A percentile compares a stretch with the other conserved stretches of the same genome.
These are phyloP conservation scores for mouse (Mus musculus) DNA, from an alignment of 2,113 vertebrate species.

Conservation along the genomic window DNA sequence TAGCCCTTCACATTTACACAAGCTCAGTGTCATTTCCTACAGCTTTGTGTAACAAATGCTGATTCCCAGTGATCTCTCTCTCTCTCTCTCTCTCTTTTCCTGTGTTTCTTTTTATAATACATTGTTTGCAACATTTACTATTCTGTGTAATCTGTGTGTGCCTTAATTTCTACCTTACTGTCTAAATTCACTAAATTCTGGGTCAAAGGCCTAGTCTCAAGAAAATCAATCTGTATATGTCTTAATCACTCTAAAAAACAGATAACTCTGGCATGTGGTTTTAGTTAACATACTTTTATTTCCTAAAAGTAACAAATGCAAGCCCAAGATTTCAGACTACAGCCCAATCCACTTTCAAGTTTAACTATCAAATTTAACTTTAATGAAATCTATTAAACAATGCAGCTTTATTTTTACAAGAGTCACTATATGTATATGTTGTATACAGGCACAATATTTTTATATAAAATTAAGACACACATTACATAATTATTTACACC, in stretches of 20 bases:
- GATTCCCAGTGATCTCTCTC: not conserved
- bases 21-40: not conserved
- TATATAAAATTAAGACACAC: not conserved
- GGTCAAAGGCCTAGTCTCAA: not conserved
- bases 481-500: not conserved
- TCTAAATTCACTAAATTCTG: not conserved
- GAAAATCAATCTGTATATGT: not conserved
- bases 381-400: not conserved
- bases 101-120: not conserved
- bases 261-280: not conserved
- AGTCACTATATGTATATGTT: not conserved
- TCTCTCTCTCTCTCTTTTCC: not conserved
- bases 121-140: not conserved
- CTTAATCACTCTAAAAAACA: not conserved
- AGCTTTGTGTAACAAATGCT: not conserved
- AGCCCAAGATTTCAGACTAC: not conserved
- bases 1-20: not conserved
- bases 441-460: not conserved
- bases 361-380: constrained; percentile 14
- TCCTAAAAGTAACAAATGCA: not conserved
- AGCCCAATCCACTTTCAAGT: not conserved
- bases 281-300: constrained; percentile 28
- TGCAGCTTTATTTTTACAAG: not conserved
- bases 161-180: not conserved
- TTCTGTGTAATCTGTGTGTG: not conserved